phyloP scores from a whole-genome alignment of 2,113 vertebrate genomes.

The Cyrtonyx montezumae region DNA sequence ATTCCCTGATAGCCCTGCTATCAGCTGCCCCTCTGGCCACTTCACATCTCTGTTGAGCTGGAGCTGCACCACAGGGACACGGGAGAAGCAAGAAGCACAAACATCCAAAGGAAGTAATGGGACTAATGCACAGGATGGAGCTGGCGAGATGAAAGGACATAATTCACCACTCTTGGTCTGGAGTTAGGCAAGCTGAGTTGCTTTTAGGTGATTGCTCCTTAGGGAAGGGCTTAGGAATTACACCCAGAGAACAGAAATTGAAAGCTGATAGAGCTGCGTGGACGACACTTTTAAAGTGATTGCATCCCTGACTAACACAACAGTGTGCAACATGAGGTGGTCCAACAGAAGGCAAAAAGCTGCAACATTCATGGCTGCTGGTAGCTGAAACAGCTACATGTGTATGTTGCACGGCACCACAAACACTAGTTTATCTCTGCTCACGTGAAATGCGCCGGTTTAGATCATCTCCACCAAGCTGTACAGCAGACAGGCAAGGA shows the following conservation, averaged over 20 bases:
- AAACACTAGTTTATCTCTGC: background rate
- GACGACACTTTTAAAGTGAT: background rate
- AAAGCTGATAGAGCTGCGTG: background rate
- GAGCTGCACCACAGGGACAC: background rate
- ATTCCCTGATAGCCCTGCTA: background rate
- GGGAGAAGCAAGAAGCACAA: background rate
- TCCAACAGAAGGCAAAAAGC: background rate
- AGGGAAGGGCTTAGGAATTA: background rate
- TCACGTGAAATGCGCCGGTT: background rate
- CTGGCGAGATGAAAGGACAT: background rate
- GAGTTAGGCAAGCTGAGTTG: background rate
- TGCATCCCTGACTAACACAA: background rate
- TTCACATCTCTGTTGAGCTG: background rate
- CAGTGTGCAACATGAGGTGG: accelerated
- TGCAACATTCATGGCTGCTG: background rate
- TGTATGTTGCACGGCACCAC: too few species aligned
- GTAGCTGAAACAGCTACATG: background rate
- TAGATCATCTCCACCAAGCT: background rate
- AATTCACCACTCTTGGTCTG: background rate
- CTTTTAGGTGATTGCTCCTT: background rate
- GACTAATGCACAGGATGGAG: slow-evolving; percentile 31
- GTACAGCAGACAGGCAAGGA: background rate
- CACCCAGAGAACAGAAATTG: background rate
- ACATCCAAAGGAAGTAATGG: background rate
- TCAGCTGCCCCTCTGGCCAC: background rate